Evolutionary conservation across 2,888 invertebrate species (phyloP).

Genomic region (Drosophila kambysellisi): DNA sequence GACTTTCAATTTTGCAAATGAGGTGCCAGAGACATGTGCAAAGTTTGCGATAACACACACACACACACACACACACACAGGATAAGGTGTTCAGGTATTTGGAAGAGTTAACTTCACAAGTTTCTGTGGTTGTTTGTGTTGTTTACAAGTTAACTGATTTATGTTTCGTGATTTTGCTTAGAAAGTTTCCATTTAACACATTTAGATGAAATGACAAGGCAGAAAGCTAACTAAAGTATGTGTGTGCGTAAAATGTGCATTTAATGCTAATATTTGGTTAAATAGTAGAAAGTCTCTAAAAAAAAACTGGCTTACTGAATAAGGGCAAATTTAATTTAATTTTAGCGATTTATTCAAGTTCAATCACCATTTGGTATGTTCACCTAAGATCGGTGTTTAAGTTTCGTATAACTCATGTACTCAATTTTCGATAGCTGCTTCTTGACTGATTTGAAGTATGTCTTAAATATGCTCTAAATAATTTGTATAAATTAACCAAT

Average conservation of each 20-base stretch:
- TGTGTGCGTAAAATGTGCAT: not conserved
- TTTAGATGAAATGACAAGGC: constrained; percentile 34
- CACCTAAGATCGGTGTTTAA: not conserved
- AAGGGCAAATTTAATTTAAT: not conserved
- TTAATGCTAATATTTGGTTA: not conserved
- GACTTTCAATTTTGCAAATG: constrained; percentile 80
- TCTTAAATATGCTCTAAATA: not conserved
- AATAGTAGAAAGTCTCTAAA: not conserved
- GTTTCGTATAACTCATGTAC: not conserved
- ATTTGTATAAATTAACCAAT: not conserved
- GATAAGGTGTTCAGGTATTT: constrained; percentile 32
- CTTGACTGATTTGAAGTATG: not conserved
- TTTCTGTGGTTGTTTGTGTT: constrained; percentile 37
- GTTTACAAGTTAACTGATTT: constrained; percentile 77
- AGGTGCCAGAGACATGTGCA: constrained; percentile 75
- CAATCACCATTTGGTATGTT: not conserved
- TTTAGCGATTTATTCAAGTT: not conserved
- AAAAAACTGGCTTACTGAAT: not conserved
- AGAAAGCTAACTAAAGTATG: constrained; percentile 8
- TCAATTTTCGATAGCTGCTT: not conserved
- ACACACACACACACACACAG: constrained; percentile 12
- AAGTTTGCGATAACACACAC: constrained; percentile 64
- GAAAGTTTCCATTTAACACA: constrained; percentile 64
- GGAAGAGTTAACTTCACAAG: constrained; percentile 9
- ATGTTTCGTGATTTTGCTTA: constrained; percentile 68